Percentiles rank a stretch among this genome's conserved stretches.
Conservation (phyloP, 2,797 vertebrate species). For the Neosilurus hyrtlii region DNA sequence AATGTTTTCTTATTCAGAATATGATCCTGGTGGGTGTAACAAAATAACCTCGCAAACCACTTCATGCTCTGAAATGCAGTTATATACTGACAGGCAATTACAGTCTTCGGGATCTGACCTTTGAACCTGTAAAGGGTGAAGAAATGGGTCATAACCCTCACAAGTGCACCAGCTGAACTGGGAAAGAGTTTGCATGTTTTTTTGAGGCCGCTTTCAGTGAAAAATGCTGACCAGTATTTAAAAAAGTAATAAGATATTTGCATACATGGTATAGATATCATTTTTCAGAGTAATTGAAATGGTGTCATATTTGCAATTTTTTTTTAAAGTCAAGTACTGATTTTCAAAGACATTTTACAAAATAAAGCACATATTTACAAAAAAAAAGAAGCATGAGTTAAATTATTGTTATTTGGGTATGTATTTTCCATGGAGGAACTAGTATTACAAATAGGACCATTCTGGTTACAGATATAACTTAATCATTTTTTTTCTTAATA, state of each 20-base stretch:
- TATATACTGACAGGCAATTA: background rate
- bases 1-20: background rate
- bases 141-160: background rate
- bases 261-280: background rate
- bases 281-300: background rate
- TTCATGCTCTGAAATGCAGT: background rate
- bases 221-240: background rate
- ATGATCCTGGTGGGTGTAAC: conserved; percentile 4
- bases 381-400: background rate
- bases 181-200: background rate
- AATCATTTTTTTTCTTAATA: too few species aligned
- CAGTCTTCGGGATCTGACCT: background rate
- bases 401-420: background rate
- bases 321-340: background rate
- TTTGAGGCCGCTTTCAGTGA: background rate
- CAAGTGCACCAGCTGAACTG: background rate
- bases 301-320: background rate
- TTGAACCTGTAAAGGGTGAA: background rate
- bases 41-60: background rate
- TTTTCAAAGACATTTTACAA: background rate
- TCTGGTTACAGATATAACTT: background rate
- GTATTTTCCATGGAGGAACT: background rate
- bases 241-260: background rate
- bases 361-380: background rate
- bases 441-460: background rate